Conservation (phyloP, 2,888 invertebrate species). For the Lycophotia porphyrea region DNA sequence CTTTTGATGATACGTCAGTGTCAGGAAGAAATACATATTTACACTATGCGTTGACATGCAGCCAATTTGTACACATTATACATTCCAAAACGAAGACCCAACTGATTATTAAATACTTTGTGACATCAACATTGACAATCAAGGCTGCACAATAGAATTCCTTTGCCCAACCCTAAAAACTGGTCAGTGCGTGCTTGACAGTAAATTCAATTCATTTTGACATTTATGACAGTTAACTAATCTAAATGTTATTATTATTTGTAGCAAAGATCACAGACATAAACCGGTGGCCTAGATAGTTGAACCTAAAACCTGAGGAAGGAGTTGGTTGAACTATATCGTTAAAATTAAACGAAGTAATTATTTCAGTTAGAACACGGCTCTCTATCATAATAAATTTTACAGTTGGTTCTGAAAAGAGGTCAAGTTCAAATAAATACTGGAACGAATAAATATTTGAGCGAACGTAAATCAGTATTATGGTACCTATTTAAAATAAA, state of each 20-base stretch:
- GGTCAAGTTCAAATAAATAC: conserved; percentile 58
- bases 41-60: background rate
- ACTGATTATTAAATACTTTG: background rate
- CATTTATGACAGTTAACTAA: conserved; percentile 37
- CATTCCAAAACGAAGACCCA: background rate
- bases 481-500: conserved; percentile 27
- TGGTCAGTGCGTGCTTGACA: background rate
- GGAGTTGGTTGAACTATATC: conserved; percentile 47
- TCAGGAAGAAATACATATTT: background rate
- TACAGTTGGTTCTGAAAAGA: conserved; percentile 41
- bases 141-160: conserved; percentile 4
- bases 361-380: conserved; percentile 47
- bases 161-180: conserved; percentile 15
- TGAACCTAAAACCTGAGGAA: conserved; percentile 45
- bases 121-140: conserved; percentile 23
- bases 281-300: conserved; percentile 45
- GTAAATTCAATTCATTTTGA: conserved; percentile 17
- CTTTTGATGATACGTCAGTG: background rate
- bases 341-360: conserved; percentile 54
- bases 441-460: conserved; percentile 37
- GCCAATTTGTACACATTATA: conserved; percentile 10
- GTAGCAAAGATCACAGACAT: conserved; percentile 32
- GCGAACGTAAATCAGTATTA: conserved; percentile 44
- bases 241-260: conserved; percentile 29
- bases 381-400: conserved; percentile 26